Evolutionary conservation across 2,113 vertebrate species (phyloP).

Genomic region (Geococcyx californianus): DNA sequence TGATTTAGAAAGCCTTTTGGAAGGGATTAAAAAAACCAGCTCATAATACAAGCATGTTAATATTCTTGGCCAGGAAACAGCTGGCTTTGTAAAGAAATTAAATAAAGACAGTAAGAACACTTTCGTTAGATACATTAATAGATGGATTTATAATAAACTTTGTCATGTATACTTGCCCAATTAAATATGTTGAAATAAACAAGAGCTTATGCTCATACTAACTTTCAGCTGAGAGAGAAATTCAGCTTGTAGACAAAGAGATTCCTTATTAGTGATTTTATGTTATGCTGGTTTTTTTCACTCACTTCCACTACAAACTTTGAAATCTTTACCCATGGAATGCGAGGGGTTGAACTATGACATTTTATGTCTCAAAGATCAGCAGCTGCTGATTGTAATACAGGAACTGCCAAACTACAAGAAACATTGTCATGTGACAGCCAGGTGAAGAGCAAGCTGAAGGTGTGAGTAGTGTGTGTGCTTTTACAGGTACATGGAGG

Average conservation of each 20-base stretch:
- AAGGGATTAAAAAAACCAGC: background rate
- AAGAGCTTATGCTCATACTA: background rate
- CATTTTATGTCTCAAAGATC: too few species aligned
- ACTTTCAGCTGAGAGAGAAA: background rate
- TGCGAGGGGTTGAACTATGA: too few species aligned
- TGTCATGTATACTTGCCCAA: background rate
- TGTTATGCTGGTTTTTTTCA: background rate
- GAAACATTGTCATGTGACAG: too few species aligned
- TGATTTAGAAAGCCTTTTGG: conserved; percentile 5
- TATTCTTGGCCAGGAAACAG: background rate
- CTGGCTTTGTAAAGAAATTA: conserved; percentile 18
- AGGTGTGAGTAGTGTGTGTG: too few species aligned
- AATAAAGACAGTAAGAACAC: conserved; percentile 5
- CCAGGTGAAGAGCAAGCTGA: too few species aligned
- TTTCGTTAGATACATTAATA: conserved; percentile 15
- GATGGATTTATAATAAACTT: background rate
- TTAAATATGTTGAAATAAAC: background rate
- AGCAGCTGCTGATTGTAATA: too few species aligned
- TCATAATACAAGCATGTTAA: background rate
- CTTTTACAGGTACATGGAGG: too few species aligned
- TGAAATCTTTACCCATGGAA: background rate
- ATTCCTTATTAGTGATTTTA: background rate
- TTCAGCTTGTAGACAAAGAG: background rate
- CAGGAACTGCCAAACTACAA: too few species aligned
- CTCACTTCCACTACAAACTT: background rate